Evolutionary conservation across 1,140 invertebrate species (phyloP), one percentile per base, ranked within the genome.

Genomic region (Drosophila sproati): DNA sequence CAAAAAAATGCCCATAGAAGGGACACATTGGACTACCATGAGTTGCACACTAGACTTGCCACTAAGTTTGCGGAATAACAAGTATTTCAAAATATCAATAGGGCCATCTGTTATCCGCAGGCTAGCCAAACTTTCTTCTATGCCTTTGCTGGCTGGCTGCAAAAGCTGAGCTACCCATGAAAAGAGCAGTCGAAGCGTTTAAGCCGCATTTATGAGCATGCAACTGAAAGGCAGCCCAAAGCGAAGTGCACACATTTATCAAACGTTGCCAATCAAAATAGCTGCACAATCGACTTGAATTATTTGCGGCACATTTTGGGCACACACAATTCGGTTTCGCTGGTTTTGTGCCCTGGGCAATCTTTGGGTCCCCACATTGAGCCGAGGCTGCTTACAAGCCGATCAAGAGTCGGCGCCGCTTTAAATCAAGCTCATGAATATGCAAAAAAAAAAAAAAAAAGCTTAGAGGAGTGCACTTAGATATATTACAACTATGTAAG

Each of bases 261-360:
- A 87, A 88, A 80, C 63, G 75, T 73, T 70, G 69, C 80, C 80
- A 88, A 87, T 88, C 83, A 83, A 87, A 77, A 82, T 82, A 64
- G 80, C 69, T 57, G 39, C 52, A 73, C 77, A 88, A 80, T 80
- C 67, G 73, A 75, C 76, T 77, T 80, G 69, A 77, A 77, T 88
- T 87, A 88, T 88, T 70, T 79, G 68, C 76, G 54, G 83, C 77
- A 77, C 68, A 85, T 85, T 81, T 76, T 76, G 78, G 59, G 60
- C 35, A 52, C 54, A 83, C 45, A 83, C 45, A 82, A 66, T 86
- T 86, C 60, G 52, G 67, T 73, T 67, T 60, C 45, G 64, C 56
- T 69, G 56, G 50, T 50, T 47, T 29, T 55, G 34, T 20, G 47
- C 56, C 56, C 41, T 35, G 31, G 56, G 66, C 61, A 10, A 5